Base-by-base conservation (phyloP, 2,797 vertebrate species). In the Notolabrus celidotus region DNA sequence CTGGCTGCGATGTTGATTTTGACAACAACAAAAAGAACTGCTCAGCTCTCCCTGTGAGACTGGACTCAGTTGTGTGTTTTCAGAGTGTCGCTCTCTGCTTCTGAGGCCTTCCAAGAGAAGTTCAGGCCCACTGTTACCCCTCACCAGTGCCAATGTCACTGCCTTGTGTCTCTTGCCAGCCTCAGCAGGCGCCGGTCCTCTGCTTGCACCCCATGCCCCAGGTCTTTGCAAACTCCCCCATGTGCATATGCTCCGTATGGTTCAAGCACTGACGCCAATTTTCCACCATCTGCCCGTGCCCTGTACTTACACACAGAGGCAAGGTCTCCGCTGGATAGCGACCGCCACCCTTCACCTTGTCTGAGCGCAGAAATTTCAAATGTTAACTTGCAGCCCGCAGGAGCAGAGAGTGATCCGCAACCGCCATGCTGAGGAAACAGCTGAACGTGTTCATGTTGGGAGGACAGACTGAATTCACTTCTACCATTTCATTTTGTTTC, bases 201-300 rank as follows among this genome's bases (percentile, higher is more conserved):
- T 43, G 82, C 87, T 85, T 67, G 39, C 80, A 68, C 89, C 89
- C 83, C 74, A 79, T 77, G 88, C 83, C 87, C 86, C 17, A 70
- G 89, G 87, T 91, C 88, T 87, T 86, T 90, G 80, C 88, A 87
- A 92, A 92, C 90, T 90, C 90, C 82, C 82, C 85, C 82, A 84
- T 81, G 86, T 90, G 88, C 92, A 93, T 89, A 92, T 90, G 91
- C 89, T 91, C 93, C 91, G 82, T 94, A 93, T 94, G 93, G 84
- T 90, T 90, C 79, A 76, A 86, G 81, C 47, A 49, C 75, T 34
- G 66, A 74, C 63, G 93, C 93, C 93, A 93, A 90, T 91, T 93
- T 93, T 93, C 88, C 90, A 88, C 93, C 93, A 94, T 94, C 93
- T 93, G 94, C 87, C 88, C 16, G 20, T 83, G 85, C 42, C 83